These are phyloP conservation scores for Drosophila albomicans DNA, from an alignment of 1,140 invertebrate species.

Conservation along the genomic window DNA sequence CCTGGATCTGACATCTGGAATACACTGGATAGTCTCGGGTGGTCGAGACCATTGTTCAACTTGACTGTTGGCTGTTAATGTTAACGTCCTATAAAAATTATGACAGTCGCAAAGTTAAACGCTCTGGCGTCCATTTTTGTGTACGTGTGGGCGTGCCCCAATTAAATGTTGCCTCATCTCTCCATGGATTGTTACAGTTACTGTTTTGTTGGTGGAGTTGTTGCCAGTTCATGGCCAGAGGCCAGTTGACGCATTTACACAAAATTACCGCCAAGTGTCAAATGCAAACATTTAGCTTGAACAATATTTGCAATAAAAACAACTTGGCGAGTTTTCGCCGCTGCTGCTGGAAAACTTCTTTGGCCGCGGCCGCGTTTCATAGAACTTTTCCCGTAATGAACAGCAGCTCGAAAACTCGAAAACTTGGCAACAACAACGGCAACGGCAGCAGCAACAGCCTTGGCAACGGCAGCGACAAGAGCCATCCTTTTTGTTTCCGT, in stretches of 20 bases:
- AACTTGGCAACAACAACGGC: constrained; percentile 33
- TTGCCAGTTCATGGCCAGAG: constrained; percentile 44
- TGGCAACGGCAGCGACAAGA: constrained; percentile 4
- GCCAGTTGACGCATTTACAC: constrained; percentile 79
- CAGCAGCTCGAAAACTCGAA: constrained; percentile 17
- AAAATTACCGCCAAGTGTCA: constrained; percentile 81
- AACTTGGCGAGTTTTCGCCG: constrained; percentile 43
- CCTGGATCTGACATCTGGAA: not conserved
- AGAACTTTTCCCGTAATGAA: constrained; percentile 31
- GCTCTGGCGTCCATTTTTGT: constrained; percentile 51
- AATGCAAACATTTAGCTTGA: constrained; percentile 75
- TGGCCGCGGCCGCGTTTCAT: not conserved
- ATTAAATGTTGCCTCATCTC: constrained; percentile 31
- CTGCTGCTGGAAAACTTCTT: constrained; percentile 38
- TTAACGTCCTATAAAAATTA: constrained; percentile 74
- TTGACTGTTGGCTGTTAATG: constrained; percentile 49
- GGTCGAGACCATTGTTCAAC: constrained; percentile 21
- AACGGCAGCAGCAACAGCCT: constrained; percentile 4
- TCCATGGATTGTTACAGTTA: not conserved
- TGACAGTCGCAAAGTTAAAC: constrained; percentile 78
- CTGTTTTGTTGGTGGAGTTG: not conserved
- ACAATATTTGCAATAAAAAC: constrained; percentile 81
- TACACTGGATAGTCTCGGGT: not conserved
- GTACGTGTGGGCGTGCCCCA: constrained; percentile 42
- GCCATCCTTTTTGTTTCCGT: constrained; percentile 24